Percentiles rank a stretch among this genome's conserved stretches.
phyloP scores from a whole-genome alignment of 1,140 invertebrate genomes.

The Linepithema humile region DNA sequence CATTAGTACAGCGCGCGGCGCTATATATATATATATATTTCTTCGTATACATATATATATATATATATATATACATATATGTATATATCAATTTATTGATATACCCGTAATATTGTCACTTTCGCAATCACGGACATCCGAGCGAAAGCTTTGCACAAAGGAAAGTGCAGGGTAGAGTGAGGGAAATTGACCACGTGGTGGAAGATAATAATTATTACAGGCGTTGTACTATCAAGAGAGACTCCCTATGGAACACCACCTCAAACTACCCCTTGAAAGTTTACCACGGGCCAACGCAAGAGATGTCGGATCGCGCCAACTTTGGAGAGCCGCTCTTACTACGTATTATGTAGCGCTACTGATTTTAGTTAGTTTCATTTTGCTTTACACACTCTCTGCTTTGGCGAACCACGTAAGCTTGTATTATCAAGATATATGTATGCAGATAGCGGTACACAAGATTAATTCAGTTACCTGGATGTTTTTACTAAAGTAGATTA shows the following conservation, averaged over 20 bases:
- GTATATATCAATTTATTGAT: no score
- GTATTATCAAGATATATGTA: constrained; percentile 42
- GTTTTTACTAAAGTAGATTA: constrained; percentile 35
- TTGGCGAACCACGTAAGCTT: constrained; percentile 18
- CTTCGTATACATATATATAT: no score
- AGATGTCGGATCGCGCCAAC: constrained; percentile 51
- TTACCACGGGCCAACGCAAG: constrained; percentile 48
- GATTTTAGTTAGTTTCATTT: constrained; percentile 60
- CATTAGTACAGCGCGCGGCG: neutral
- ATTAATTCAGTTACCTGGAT: constrained; percentile 37
- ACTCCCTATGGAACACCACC: constrained; percentile 20
- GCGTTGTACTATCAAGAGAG: constrained; percentile 31
- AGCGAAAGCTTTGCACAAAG: neutral
- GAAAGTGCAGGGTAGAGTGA: neutral
- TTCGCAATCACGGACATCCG: neutral
- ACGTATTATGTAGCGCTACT: constrained; percentile 48
- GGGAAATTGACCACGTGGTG: constrained; percentile 10
- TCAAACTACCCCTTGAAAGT: constrained; percentile 51
- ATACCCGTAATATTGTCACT: neutral
- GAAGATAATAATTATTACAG: constrained; percentile 52
- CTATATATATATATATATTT: constrained; percentile 13
- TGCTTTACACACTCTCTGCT: constrained; percentile 40
- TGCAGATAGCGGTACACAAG: neutral
- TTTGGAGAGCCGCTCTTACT: constrained; percentile 54
- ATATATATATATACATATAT: no score